phyloP scores from a whole-genome alignment of 2,113 vertebrate genomes.

The Dromaius novaehollandiae region DNA sequence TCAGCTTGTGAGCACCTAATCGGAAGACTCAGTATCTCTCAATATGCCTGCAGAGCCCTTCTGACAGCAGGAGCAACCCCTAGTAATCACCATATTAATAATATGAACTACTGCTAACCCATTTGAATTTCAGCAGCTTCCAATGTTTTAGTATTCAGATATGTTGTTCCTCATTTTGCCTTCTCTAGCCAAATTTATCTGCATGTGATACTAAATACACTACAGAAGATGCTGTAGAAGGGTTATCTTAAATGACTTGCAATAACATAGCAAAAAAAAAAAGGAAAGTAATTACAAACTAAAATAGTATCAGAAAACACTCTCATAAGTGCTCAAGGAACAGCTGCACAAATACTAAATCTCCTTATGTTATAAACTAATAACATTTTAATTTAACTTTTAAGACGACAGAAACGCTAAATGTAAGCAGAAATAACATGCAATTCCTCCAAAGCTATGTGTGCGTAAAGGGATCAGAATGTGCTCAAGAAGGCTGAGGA shows the following conservation, averaged over 20 bases:
- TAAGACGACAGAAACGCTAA: not conserved
- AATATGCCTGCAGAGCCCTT: not conserved
- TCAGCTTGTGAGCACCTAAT: not conserved
- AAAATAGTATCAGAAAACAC: not conserved
- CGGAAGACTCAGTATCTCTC: not conserved
- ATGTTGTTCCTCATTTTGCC: not conserved
- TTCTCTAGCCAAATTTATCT: not conserved
- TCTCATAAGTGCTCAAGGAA: not conserved
- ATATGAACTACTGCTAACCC: not conserved
- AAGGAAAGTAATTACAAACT: not conserved
- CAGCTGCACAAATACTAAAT: not conserved
- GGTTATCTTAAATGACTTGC: not conserved
- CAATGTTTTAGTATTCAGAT: not conserved
- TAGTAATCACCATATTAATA: not conserved
- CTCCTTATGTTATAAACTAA: not conserved
- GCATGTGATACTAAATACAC: not conserved
- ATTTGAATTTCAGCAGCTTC: not conserved
- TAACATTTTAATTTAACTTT: not conserved
- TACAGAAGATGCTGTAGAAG: not conserved
- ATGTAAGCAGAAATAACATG: not conserved
- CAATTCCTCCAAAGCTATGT: not conserved
- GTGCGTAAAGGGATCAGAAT: not conserved
- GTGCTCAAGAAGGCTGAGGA: not conserved
- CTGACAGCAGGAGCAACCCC: not conserved
- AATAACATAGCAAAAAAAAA: not conserved